Conservation (phyloP, 2,113 vertebrate genomes). For the Morone chrysops region DNA sequence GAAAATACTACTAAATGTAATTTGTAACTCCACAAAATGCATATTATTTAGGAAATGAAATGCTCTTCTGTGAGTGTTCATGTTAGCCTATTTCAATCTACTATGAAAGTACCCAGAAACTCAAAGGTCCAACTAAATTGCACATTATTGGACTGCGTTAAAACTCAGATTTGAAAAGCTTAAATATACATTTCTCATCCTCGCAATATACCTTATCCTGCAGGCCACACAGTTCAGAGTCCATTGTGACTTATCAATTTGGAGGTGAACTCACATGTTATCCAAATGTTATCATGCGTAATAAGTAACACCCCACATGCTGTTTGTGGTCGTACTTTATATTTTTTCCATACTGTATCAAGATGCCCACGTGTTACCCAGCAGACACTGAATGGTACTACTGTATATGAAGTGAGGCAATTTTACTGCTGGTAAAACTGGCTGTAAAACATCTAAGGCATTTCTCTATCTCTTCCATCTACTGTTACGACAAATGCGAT, state of each 20-base stretch:
- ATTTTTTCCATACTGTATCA: slow-evolving; percentile 68
- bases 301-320: slow-evolving; percentile 43
- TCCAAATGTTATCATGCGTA: slow-evolving; percentile 71
- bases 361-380: slow-evolving; percentile 71
- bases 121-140: background rate
- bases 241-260: slow-evolving; percentile 45
- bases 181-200: background rate
- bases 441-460: slow-evolving; percentile 77
- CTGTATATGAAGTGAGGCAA: slow-evolving; percentile 67
- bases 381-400: slow-evolving; percentile 52
- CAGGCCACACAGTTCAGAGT: background rate
- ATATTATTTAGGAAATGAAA: background rate
- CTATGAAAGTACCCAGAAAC: background rate
- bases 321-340: slow-evolving; percentile 63
- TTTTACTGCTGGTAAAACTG: slow-evolving; percentile 72
- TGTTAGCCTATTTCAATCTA: background rate
- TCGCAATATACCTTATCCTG: background rate
- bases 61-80: background rate
- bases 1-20: background rate
- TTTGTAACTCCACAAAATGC: background rate
- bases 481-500: slow-evolving; percentile 53
- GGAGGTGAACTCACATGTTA: slow-evolving; percentile 69
- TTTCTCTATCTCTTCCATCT: slow-evolving; percentile 70
- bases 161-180: background rate
- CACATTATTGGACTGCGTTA: background rate